Evolutionary conservation across 2,888 invertebrate genomes (phyloP).

Genomic region (Cheilosia vernalis): DNA sequence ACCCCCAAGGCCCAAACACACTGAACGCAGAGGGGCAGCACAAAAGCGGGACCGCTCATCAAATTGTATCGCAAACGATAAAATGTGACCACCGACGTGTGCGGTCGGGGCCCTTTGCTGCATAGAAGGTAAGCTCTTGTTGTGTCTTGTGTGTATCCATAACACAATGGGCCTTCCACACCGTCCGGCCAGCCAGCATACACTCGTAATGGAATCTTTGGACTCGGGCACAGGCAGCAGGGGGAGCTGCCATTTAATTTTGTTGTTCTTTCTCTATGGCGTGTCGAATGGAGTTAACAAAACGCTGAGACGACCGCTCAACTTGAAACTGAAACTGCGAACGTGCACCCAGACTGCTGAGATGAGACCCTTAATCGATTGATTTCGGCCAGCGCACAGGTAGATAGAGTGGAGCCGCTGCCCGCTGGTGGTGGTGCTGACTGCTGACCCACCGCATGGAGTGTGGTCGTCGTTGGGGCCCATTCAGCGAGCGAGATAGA

Average conservation of each 20-base stretch:
- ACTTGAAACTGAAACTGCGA: constrained; percentile 17
- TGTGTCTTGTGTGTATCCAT: constrained; percentile 49
- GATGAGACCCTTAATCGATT: constrained; percentile 70
- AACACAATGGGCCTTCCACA: constrained; percentile 58
- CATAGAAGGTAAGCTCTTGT: constrained; percentile 56
- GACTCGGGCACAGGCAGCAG: constrained; percentile 6
- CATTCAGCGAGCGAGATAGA: constrained; percentile 22
- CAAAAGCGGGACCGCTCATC: constrained; percentile 55
- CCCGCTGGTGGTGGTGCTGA: constrained; percentile 21
- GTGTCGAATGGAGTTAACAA: constrained; percentile 74
- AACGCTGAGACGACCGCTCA: constrained; percentile 39
- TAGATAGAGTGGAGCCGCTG: constrained; percentile 65
- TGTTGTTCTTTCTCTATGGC: constrained; percentile 69
- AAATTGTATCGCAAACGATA: constrained; percentile 74
- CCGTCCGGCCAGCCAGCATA: constrained; percentile 7
- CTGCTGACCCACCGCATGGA: constrained; percentile 9
- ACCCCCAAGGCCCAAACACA: constrained; percentile 14
- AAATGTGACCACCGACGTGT: constrained; percentile 74
- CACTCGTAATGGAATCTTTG: constrained; percentile 53
- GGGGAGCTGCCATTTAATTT: constrained; percentile 61
- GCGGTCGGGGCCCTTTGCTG: constrained; percentile 72
- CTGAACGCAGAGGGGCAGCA: constrained; percentile 23
- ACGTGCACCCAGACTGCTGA: constrained; percentile 8
- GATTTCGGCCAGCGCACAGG: constrained; percentile 71
- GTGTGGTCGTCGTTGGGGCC: constrained; percentile 28